Evolutionary conservation across 2,888 invertebrate genomes (phyloP).

Genomic region (Lycia hirtaria): DNA sequence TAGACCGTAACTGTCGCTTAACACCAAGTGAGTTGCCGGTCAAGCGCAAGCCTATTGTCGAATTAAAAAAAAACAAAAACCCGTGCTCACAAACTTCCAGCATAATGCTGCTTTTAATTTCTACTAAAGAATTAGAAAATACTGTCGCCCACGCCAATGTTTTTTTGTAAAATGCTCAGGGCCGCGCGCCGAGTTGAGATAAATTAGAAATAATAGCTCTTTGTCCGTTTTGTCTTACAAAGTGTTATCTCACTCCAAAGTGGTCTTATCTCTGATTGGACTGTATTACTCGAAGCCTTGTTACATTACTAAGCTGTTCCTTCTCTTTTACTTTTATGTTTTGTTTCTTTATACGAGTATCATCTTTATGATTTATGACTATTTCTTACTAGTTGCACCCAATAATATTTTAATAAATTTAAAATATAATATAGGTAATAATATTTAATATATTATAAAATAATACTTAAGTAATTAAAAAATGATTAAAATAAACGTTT

Average conservation of each 20-base stretch:
- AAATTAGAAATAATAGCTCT: conserved; percentile 41
- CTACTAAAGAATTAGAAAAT: conserved; percentile 12
- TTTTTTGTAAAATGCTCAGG: conserved; percentile 25
- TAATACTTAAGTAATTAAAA: too few species aligned
- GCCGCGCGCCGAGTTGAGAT: conserved; percentile 24
- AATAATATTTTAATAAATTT: too few species aligned
- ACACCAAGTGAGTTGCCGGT: too few species aligned
- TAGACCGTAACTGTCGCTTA: too few species aligned
- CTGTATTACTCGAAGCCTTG: conserved; percentile 28
- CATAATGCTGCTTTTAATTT: conserved; percentile 21
- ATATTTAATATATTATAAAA: too few species aligned
- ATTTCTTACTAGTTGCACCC: too few species aligned
- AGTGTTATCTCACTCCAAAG: conserved; percentile 33
- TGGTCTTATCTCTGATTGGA: conserved; percentile 31
- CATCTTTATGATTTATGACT: not conserved
- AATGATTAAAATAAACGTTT: too few species aligned
- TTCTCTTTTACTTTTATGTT: not conserved
- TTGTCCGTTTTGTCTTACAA: conserved; percentile 32
- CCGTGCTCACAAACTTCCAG: too few species aligned
- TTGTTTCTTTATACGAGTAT: not conserved
- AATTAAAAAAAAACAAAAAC: too few species aligned
- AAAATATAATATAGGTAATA: too few species aligned
- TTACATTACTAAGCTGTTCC: conserved; percentile 12
- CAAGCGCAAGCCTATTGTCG: too few species aligned
- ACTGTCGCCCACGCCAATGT: conserved; percentile 6